Evolutionary conservation across 2,113 vertebrate species (phyloP).

Genomic region (Siniperca chuatsi): DNA sequence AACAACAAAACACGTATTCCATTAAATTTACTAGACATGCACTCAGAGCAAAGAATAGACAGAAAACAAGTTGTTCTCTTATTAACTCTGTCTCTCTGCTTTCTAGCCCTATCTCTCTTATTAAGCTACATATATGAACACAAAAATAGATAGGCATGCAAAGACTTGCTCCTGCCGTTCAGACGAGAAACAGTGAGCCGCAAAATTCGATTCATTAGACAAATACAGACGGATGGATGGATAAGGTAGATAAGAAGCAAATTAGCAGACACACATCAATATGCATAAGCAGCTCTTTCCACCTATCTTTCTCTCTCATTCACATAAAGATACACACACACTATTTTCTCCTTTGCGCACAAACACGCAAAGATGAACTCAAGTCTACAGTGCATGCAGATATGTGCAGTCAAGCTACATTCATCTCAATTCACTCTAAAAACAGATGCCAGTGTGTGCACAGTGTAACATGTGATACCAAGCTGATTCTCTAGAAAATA

Average conservation of each 20-base stretch:
- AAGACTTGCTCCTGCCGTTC: conserved; percentile 52
- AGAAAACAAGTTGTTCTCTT: conserved; percentile 55
- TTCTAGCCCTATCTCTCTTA: conserved; percentile 39
- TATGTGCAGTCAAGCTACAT: conserved; percentile 41
- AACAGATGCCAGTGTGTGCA: conserved; percentile 49
- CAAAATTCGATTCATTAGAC: conserved; percentile 81
- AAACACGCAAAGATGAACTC: conserved; percentile 63
- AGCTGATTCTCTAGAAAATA: conserved; percentile 54
- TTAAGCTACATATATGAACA: conserved; percentile 60
- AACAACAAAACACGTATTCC: conserved; percentile 45
- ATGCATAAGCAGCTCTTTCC: conserved; percentile 75
- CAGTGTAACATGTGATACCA: conserved; percentile 53
- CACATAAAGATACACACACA: conserved; percentile 44
- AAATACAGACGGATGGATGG: conserved; percentile 81
- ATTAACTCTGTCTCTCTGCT: conserved; percentile 59
- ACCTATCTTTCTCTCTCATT: conserved; percentile 51
- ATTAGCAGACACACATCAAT: conserved; percentile 81
- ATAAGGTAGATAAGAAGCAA: conserved; percentile 78
- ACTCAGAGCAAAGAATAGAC: conserved; percentile 54
- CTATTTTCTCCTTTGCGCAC: conserved; percentile 31
- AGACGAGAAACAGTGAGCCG: conserved; percentile 67
- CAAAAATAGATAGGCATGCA: conserved; percentile 60
- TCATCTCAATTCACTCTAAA: conserved; percentile 57
- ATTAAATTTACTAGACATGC: conserved; percentile 58
- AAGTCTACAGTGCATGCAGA: conserved; percentile 53